These are phyloP conservation scores for Listronotus oregonensis DNA, from an alignment of 1,140 invertebrate species.

Conservation along the genomic window DNA sequence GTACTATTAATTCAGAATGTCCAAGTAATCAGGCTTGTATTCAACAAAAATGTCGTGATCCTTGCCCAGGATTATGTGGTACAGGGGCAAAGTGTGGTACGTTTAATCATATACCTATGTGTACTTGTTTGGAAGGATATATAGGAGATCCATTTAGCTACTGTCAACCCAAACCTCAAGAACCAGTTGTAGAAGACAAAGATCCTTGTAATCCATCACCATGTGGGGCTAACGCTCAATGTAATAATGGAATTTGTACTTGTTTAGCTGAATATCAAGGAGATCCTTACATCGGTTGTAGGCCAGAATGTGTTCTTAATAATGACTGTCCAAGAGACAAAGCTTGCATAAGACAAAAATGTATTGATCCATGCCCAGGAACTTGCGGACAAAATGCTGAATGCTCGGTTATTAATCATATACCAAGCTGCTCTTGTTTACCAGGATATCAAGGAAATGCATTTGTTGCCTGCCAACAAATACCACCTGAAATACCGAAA, in stretches of 20 bases:
- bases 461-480: slow-evolving; percentile 70
- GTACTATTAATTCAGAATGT: slow-evolving; percentile 74
- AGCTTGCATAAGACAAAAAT: slow-evolving; percentile 69
- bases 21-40: slow-evolving; percentile 65
- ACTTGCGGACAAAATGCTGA: slow-evolving; percentile 68
- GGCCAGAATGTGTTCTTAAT: slow-evolving; percentile 74
- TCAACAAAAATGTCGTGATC: slow-evolving; percentile 67
- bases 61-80: slow-evolving; percentile 72
- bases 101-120: slow-evolving; percentile 67
- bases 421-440: slow-evolving; percentile 71
- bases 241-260: slow-evolving; percentile 67
- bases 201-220: slow-evolving; percentile 68
- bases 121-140: slow-evolving; percentile 65
- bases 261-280: slow-evolving; percentile 73
- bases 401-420: slow-evolving; percentile 72
- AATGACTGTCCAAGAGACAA: slow-evolving; percentile 66
- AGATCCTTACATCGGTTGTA: slow-evolving; percentile 72
- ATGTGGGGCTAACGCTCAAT: slow-evolving; percentile 68
- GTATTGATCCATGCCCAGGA: slow-evolving; percentile 68
- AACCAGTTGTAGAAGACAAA: slow-evolving; percentile 47
- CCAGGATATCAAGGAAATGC: slow-evolving; percentile 76
- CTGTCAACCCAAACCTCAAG: slow-evolving; percentile 61
- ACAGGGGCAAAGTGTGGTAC: slow-evolving; percentile 63
- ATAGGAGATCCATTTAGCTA: slow-evolving; percentile 69
- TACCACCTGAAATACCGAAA: slow-evolving; percentile 40